phyloP scores from a whole-genome alignment of 2,888 invertebrate species.

The Trimorus sp. region DNA sequence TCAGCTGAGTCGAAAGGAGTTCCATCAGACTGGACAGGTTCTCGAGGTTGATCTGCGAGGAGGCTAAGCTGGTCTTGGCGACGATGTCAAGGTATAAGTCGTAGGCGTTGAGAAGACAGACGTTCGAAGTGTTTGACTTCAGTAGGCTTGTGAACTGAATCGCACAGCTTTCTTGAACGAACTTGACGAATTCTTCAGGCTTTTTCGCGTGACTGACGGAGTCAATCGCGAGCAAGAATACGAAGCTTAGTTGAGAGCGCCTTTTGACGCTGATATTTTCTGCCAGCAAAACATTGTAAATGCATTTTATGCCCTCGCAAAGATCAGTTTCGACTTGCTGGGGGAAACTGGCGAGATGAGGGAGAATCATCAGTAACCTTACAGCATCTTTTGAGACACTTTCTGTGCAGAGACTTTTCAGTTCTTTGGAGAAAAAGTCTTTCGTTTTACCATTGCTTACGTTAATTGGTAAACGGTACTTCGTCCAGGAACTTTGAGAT shows the following conservation, averaged over 20 bases:
- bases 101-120: constrained; percentile 71
- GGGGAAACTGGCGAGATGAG: constrained; percentile 73
- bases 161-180: constrained; percentile 72
- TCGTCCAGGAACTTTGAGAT: constrained; percentile 85
- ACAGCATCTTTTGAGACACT: constrained; percentile 70
- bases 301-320: constrained; percentile 64
- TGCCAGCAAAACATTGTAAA: constrained; percentile 69
- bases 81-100: constrained; percentile 74
- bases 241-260: constrained; percentile 70
- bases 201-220: constrained; percentile 84
- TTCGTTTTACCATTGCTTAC: constrained; percentile 75
- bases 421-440: constrained; percentile 68
- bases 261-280: constrained; percentile 28
- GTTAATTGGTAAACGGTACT: constrained; percentile 83
- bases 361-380: constrained; percentile 73
- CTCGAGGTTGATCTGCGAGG: constrained; percentile 71
- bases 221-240: constrained; percentile 85
- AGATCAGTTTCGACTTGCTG: constrained; percentile 68
- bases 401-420: constrained; percentile 70
- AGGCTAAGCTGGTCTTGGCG: constrained; percentile 63
- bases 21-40: constrained; percentile 68
- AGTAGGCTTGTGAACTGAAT: constrained; percentile 70
- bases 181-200: constrained; percentile 82
- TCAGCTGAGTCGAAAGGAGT: constrained; percentile 70
- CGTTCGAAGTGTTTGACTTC: constrained; percentile 69